A percentile compares a stretch with the other conserved stretches of the same genome.
phyloP scores from a whole-genome alignment of 2,888 invertebrate species.

The Microchrysa polita region DNA sequence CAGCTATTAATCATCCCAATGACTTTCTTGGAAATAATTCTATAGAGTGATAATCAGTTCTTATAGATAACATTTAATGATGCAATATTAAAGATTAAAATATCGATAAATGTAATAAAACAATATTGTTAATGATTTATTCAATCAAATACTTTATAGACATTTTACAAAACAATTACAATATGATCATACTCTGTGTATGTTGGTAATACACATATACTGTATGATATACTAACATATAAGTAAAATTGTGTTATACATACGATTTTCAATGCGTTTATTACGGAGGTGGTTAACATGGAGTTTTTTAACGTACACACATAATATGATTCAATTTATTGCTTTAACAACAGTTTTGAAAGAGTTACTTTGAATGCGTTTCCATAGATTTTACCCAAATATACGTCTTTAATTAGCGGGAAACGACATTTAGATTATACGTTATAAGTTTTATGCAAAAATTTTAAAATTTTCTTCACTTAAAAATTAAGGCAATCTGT shows the following conservation, averaged over 20 bases:
- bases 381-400: slow-evolving; percentile 2
- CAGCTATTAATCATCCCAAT: no score
- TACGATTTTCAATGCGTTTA: not conserved
- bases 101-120: no score
- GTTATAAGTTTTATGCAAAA: not conserved
- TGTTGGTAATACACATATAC: not conserved
- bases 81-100: no score
- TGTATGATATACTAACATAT: not conserved
- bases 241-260: not conserved
- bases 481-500: slow-evolving; percentile 37
- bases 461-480: slow-evolving; percentile 9
- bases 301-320: not conserved
- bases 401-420: slow-evolving; percentile 24
- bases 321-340: not conserved
- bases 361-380: slow-evolving; percentile 4
- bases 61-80: no score
- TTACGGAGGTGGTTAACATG: slow-evolving; percentile 17
- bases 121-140: not conserved
- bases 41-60: no score
- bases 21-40: no score
- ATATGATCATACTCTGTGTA: not conserved
- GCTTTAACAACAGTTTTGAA: slow-evolving; percentile 17
- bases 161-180: slow-evolving; percentile 20
- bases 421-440: no score
- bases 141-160: slow-evolving; percentile 14